A percentile compares a stretch with the other conserved stretches of the same genome.
These are phyloP conservation scores for Hydraecia micacea DNA, from an alignment of 2,888 invertebrate species.

Conservation along the genomic window DNA sequence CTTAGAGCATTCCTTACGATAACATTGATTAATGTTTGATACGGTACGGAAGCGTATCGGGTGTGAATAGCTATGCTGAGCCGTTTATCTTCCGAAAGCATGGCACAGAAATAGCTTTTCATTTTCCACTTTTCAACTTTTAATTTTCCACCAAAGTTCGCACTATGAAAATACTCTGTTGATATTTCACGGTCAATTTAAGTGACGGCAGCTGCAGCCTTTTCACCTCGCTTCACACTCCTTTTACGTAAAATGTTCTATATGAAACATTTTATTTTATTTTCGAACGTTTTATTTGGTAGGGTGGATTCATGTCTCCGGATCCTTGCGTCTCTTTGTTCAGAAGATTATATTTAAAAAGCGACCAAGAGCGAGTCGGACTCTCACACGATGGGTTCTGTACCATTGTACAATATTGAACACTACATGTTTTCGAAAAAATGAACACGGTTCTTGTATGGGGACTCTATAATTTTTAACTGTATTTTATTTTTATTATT, in stretches of 20 bases:
- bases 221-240: constrained; percentile 47
- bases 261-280: constrained; percentile 53
- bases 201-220: constrained; percentile 59
- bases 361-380: neutral
- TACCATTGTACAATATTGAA: neutral
- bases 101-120: neutral
- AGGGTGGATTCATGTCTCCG: constrained; percentile 15
- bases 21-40: neutral
- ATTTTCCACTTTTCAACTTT: neutral
- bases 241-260: constrained; percentile 37
- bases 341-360: constrained; percentile 18
- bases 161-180: constrained; percentile 43
- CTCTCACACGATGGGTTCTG: neutral
- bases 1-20: neutral
- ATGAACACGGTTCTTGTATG: neutral
- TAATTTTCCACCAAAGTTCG: constrained; percentile 10
- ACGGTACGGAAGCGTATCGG: neutral
- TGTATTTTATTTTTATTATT: neutral
- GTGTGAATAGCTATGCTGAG: neutral
- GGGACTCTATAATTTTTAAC: no score
- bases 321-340: constrained; percentile 34
- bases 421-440: neutral
- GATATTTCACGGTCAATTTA: constrained; percentile 65
- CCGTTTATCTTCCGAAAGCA: neutral
- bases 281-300: constrained; percentile 53